Conservation (phyloP, 23 tunicate genomes). For the Botrylloides violaceus region DNA sequence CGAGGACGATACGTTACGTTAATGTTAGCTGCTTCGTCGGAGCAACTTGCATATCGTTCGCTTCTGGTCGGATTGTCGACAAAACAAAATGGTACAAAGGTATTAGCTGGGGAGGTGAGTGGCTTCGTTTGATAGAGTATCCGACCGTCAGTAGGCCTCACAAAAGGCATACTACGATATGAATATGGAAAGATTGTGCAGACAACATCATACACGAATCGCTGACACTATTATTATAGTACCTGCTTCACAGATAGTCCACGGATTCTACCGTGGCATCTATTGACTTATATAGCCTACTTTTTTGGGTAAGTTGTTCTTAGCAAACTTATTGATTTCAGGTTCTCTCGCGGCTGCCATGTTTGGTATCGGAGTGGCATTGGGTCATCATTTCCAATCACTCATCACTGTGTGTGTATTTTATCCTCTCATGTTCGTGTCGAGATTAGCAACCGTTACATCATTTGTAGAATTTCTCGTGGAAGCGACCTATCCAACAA, state of each 20-base stretch:
- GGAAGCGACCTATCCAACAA: constrained; percentile 17
- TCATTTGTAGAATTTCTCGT: constrained; percentile 19
- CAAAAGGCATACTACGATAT: too few species aligned
- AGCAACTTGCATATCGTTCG: background rate
- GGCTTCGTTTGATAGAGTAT: too few species aligned
- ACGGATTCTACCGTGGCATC: too few species aligned
- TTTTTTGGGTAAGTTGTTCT: too few species aligned
- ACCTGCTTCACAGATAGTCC: too few species aligned
- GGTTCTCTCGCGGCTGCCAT: background rate
- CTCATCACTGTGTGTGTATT: background rate
- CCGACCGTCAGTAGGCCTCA: too few species aligned
- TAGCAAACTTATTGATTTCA: background rate
- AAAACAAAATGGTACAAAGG: background rate
- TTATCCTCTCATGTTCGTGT: background rate
- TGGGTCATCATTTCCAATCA: background rate
- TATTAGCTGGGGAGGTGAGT: background rate
- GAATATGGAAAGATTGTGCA: too few species aligned
- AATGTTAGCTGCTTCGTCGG: background rate
- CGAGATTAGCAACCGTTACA: background rate
- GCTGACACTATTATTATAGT: too few species aligned
- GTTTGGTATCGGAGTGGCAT: background rate
- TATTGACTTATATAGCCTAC: too few species aligned
- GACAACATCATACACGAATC: too few species aligned
- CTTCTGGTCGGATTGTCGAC: background rate
- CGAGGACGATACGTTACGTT: background rate